phyloP scores from a whole-genome alignment of 2,888 invertebrate species.

The Minunthozetes semirufus region DNA sequence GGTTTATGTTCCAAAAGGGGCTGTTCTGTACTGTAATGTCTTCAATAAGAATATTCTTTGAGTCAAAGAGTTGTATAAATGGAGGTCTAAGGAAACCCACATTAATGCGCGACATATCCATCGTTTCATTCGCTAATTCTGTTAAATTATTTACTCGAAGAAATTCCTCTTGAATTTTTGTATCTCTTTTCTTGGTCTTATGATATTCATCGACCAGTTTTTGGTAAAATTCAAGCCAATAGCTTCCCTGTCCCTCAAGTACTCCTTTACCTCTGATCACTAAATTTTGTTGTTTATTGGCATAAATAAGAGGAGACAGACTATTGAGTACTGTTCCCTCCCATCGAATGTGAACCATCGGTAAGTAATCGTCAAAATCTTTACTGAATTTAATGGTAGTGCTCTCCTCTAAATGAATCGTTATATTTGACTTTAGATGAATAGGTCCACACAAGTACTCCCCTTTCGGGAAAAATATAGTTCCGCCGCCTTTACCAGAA shows the following conservation, averaged over 20 bases:
- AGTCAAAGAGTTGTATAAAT: not conserved
- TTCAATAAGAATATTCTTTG: constrained; percentile 4
- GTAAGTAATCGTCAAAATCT: constrained; percentile 16
- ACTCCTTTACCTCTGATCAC: constrained; percentile 7
- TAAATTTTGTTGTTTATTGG: not conserved
- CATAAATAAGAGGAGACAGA: constrained; percentile 1
- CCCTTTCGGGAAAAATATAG: constrained; percentile 1
- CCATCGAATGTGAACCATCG: not conserved
- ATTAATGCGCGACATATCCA: not conserved
- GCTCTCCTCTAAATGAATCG: not conserved
- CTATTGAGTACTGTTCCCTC: not conserved
- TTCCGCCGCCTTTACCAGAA: constrained; percentile 1
- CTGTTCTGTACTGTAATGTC: not conserved
- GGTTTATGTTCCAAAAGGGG: constrained; percentile 12
- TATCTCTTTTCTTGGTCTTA: not conserved
- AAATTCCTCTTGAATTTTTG: constrained; percentile 2
- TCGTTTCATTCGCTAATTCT: not conserved
- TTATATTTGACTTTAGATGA: constrained; percentile 19
- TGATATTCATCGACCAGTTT: not conserved
- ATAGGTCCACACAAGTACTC: constrained; percentile 24
- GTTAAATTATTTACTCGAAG: not conserved
- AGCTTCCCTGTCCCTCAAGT: not conserved
- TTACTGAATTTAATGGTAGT: constrained; percentile 11
- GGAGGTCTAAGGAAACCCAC: not conserved
- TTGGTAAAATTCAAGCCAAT: not conserved